phyloP scores from a whole-genome alignment of 2,888 invertebrate species.

The Amphipoea oculea region DNA sequence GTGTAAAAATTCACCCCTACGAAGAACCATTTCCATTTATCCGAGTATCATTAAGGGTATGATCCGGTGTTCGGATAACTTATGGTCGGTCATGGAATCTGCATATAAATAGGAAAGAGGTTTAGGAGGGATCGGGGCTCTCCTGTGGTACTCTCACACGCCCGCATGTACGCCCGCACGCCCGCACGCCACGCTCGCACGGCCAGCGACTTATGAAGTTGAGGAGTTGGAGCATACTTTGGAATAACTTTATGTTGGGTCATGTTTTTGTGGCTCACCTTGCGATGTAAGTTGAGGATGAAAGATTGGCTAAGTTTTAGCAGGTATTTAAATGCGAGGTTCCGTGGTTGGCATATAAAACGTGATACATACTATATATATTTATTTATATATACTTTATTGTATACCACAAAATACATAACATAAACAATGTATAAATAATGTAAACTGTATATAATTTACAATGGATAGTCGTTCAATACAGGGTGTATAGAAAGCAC shows the following conservation, averaged over 20 bases:
- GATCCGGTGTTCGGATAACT: slow-evolving; percentile 89
- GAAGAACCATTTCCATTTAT: slow-evolving; percentile 84
- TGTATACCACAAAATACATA: too few species aligned
- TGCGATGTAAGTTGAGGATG: slow-evolving; percentile 39
- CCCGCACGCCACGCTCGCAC: slow-evolving; percentile 53
- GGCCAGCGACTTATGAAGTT: slow-evolving; percentile 49
- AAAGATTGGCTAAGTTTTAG: slow-evolving; percentile 50
- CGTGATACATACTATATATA: too few species aligned
- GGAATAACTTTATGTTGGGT: slow-evolving; percentile 55
- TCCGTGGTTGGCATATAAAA: background rate
- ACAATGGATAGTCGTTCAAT: background rate
- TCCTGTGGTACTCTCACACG: slow-evolving; percentile 47
- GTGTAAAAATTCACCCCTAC: slow-evolving; percentile 71
- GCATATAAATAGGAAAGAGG: slow-evolving; percentile 89
- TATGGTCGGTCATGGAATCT: slow-evolving; percentile 89
- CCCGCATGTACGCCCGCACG: slow-evolving; percentile 11
- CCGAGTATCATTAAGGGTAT: slow-evolving; percentile 87
- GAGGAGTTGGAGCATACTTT: slow-evolving; percentile 54
- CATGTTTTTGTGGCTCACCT: slow-evolving; percentile 41
- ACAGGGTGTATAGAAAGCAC: background rate
- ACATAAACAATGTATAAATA: too few species aligned
- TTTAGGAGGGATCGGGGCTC: slow-evolving; percentile 73
- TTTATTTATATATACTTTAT: too few species aligned
- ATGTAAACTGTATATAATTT: background rate
- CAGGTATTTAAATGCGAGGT: slow-evolving; percentile 31